Evolutionary conservation across 2,113 vertebrate genomes (phyloP).

Genomic region (Piaya cayana): DNA sequence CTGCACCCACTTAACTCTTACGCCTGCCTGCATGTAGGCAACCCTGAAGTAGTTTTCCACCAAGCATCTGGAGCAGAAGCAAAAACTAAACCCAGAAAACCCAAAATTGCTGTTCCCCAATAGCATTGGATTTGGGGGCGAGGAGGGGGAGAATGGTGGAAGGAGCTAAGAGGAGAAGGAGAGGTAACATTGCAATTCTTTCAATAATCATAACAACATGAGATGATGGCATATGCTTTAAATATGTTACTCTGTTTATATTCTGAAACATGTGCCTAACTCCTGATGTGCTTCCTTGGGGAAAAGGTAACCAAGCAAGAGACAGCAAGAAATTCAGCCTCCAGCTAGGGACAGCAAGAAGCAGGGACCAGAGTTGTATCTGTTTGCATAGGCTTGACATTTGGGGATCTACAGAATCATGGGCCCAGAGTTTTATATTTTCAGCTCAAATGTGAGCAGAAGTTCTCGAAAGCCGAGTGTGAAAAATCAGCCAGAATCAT

Average conservation of each 20-base stretch:
- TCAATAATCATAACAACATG: not conserved
- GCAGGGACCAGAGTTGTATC: not conserved
- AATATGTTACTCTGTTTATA: not conserved
- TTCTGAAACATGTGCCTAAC: not conserved
- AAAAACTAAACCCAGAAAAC: not conserved
- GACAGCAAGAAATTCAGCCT: not conserved
- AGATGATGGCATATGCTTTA: not conserved
- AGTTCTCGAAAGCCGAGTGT: not conserved
- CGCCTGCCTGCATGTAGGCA: not conserved
- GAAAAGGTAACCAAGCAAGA: not conserved
- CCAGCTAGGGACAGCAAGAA: not conserved
- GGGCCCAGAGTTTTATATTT: not conserved
- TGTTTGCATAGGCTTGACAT: not conserved
- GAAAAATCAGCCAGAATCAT: conserved; percentile 61
- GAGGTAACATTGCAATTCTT: not conserved
- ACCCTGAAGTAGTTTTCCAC: not conserved
- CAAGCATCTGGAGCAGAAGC: not conserved
- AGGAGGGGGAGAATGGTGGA: not conserved
- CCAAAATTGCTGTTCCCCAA: not conserved
- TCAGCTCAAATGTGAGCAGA: not conserved
- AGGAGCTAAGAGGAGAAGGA: not conserved
- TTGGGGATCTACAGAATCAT: not conserved
- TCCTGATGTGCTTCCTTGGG: not conserved
- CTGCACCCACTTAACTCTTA: conserved; percentile 26
- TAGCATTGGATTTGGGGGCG: not conserved